Evolutionary conservation across 2,888 invertebrate genomes (phyloP).

Genomic region (Deilephila elpenor): DNA sequence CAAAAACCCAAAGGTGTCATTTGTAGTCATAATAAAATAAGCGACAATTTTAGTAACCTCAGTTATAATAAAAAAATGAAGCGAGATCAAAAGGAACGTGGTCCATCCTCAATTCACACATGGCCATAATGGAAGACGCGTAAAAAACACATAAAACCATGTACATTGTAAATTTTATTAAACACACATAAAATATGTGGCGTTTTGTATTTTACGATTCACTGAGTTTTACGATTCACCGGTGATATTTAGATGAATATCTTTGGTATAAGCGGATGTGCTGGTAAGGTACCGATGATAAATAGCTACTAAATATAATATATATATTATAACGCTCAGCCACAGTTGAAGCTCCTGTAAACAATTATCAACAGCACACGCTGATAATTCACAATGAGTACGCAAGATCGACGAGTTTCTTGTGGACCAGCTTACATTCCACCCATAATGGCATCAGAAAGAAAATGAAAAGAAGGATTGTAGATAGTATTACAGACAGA

Average conservation of each 20-base stretch:
- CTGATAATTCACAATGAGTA: too few species aligned
- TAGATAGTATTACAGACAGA: too few species aligned
- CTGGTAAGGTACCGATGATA: background rate
- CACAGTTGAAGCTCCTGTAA: too few species aligned
- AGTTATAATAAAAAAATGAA: background rate
- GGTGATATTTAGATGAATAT: slow-evolving; percentile 19
- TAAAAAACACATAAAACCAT: slow-evolving; percentile 20
- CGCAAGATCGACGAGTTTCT: too few species aligned
- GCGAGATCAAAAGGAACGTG: background rate
- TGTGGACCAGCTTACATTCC: too few species aligned
- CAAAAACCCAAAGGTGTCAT: background rate
- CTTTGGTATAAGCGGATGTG: slow-evolving; percentile 10
- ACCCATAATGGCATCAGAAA: too few species aligned
- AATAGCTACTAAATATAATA: background rate
- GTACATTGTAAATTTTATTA: slow-evolving; percentile 23
- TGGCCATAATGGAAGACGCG: slow-evolving; percentile 12
- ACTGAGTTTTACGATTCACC: background rate
- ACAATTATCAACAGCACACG: too few species aligned
- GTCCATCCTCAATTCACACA: slow-evolving; percentile 17
- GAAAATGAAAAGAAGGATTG: too few species aligned
- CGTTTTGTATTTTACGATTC: slow-evolving; percentile 26
- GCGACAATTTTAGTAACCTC: background rate
- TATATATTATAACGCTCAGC: too few species aligned
- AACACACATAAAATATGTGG: slow-evolving; percentile 22
- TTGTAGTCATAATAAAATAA: background rate